Base-by-base conservation (phyloP, 2,888 invertebrate genomes). In the Nephrotoma guestfalica region DNA sequence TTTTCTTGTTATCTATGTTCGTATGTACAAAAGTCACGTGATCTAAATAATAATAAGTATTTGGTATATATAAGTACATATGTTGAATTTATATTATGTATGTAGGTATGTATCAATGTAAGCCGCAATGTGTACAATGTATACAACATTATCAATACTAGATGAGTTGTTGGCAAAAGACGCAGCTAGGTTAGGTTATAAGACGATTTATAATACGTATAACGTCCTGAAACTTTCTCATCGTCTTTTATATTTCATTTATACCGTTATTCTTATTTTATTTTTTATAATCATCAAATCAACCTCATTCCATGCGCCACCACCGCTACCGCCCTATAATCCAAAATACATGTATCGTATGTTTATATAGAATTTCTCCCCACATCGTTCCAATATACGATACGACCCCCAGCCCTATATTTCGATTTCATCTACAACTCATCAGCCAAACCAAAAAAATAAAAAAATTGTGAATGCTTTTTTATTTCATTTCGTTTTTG, bases 381-480 rank as follows among this genome's bases (percentile, higher is more conserved):
- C 71, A 30, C 30, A 18, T 9, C n/a, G n/a, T 71, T 71, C 9
- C 71, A 18, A 9, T 71, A 30, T 71, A 30, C 30, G 30, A 18
- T 30, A 71, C 71, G 71, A 71, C 30, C 71, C 30, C 71, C 71
- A 71, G 71, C 71, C 42, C 42, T 84, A 84, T 84, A 84, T 84
- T 84, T 84, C 84, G 84, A 84, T 84, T 84, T 84, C 84, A 84
- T 84, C 84, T 84, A 84, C 84, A 84, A 84, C 84, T 84, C 84
- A 84, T 84, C 84, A 84, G 42, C 84, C 41, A 84, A 84, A 84
- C 84, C 84, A 11, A 84, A 84, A 84, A 41, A 41, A 84, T 41
- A 84, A 41, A 84, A 84, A 84, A 84, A 84, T 41, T 84, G 41
- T 84, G 41, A 41, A 42, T 84, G 41, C 41, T 84, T 41, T 84